Evolutionary conservation across 2,113 vertebrate genomes (phyloP).

Genomic region (Daphoenositta chrysoptera): DNA sequence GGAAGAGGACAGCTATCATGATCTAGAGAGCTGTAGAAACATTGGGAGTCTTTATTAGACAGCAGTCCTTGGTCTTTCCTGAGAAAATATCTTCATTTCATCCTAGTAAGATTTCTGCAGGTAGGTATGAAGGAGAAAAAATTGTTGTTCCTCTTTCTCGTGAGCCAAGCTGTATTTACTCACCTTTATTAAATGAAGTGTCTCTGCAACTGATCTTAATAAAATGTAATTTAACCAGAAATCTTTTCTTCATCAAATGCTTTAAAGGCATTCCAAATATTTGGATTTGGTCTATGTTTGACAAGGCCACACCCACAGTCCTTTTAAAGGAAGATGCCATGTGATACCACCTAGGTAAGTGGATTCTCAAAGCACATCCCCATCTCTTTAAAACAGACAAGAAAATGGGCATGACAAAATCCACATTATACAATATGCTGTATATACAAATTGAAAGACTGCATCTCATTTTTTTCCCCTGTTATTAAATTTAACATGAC

Average conservation of each 20-base stretch:
- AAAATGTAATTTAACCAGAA: not conserved
- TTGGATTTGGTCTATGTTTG: not conserved
- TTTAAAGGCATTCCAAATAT: conserved; percentile 5
- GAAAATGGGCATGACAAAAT: conserved; percentile 44
- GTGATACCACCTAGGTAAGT: not conserved
- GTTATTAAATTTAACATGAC: conserved; percentile 21
- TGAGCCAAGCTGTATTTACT: not conserved
- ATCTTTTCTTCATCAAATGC: not conserved
- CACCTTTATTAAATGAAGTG: conserved; percentile 10
- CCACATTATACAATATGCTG: conserved; percentile 26
- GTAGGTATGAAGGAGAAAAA: not conserved
- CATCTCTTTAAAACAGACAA: conserved; percentile 33
- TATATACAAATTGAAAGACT: conserved; percentile 42
- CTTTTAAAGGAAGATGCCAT: conserved; percentile 1
- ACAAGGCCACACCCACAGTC: not conserved
- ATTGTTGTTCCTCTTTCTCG: not conserved
- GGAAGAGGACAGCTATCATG: not conserved
- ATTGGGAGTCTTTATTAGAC: not conserved
- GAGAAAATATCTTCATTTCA: not conserved
- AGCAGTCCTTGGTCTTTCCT: conserved; percentile 17
- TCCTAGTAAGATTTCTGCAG: not conserved
- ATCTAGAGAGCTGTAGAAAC: not conserved
- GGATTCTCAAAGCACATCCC: conserved; percentile 42
- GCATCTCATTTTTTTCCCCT: conserved; percentile 11
- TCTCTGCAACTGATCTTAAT: not conserved